Percentiles rank a stretch among this genome's conserved stretches.
These are phyloP conservation scores for Steinernema hermaphroditum DNA, from an alignment of 2,888 invertebrate species.

Conservation along the genomic window DNA sequence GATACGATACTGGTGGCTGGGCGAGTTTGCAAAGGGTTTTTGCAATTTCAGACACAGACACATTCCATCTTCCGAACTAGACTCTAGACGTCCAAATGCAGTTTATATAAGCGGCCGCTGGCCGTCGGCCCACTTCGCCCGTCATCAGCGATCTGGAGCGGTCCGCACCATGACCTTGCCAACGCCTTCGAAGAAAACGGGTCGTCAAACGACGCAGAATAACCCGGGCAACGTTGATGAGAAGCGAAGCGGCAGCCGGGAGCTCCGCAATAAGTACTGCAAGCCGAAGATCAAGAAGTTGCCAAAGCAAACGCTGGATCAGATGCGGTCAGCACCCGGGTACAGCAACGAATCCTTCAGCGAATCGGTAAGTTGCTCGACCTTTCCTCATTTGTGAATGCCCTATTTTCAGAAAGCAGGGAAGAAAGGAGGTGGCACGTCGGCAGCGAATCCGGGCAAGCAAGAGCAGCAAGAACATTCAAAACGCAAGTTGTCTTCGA, in stretches of 20 bases:
- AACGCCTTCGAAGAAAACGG: constrained; percentile 17
- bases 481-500: not conserved
- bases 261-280: not conserved
- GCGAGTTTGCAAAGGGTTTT: no score
- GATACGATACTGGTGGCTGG: no score
- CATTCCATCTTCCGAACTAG: no score
- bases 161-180: not conserved
- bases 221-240: not conserved
- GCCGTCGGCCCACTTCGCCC: no score
- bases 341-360: not conserved
- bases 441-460: no score
- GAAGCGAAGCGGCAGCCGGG: not conserved
- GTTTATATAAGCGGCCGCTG: no score
- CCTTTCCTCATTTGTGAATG: not conserved
- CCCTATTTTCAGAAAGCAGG: not conserved
- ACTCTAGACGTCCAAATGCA: no score
- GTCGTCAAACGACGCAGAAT: not conserved
- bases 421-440: not conserved
- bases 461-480: not conserved
- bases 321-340: not conserved
- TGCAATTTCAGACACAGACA: no score
- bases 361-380: not conserved
- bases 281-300: not conserved
- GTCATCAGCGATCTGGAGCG: not conserved
- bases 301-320: not conserved